A percentile compares a stretch with the other conserved stretches of the same genome.
Evolutionary conservation across 1,140 invertebrate genomes (phyloP).

Genomic region (Dermatophagoides farinae): DNA sequence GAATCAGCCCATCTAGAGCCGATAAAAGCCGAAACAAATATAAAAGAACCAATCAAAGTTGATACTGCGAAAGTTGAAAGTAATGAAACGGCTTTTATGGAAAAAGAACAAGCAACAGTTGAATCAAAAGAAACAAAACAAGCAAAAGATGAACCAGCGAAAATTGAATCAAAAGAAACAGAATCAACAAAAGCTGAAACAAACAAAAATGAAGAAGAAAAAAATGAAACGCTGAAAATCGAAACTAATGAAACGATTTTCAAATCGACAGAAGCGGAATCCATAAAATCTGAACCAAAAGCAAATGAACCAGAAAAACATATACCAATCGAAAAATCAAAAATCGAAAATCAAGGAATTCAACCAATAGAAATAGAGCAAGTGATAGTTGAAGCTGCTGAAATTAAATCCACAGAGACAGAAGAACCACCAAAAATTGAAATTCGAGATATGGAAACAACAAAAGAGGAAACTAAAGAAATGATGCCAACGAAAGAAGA

Average conservation of each 20-base stretch:
- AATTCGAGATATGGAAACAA: no score
- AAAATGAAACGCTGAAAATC: neutral
- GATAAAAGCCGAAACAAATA: neutral
- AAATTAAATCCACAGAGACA: no score
- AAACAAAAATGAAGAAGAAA: constrained; percentile 10
- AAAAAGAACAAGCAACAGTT: no score
- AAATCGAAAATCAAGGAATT: neutral
- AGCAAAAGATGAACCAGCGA: neutral
- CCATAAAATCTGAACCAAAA: neutral
- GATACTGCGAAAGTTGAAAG: neutral
- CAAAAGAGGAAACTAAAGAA: constrained; percentile 33
- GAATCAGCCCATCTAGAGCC: neutral
- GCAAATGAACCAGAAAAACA: neutral
- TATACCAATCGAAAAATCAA: no score
- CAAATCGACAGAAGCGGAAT: neutral
- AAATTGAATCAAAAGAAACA: neutral
- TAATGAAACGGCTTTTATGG: neutral
- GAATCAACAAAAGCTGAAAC: no score
- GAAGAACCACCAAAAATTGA: no score
- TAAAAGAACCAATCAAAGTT: neutral
- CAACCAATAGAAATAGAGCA: constrained; percentile 1
- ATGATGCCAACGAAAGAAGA: constrained; percentile 31
- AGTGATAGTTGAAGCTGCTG: constrained; percentile 37
- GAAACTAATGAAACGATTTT: neutral
- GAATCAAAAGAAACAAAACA: no score